Conservation (phyloP, 2,113 vertebrate genomes). For the Dermatemys mawii region DNA sequence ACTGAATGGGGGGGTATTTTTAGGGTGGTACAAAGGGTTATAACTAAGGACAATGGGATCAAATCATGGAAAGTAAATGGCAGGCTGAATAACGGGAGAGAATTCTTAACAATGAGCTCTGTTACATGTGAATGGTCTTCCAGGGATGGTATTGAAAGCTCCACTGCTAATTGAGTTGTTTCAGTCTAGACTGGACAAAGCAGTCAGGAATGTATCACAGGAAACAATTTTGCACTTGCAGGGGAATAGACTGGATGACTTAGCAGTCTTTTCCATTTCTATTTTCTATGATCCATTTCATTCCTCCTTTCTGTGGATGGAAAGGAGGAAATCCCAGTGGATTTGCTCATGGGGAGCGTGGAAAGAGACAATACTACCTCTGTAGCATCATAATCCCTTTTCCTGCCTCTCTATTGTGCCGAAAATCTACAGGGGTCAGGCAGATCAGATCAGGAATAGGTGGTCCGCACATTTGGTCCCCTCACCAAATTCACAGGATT, state of each 20-base stretch:
- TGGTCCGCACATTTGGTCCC: background rate
- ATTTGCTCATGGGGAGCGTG: background rate
- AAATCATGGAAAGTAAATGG: constrained; percentile 31
- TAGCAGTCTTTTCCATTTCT: constrained; percentile 49
- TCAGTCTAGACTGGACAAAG: constrained; percentile 40
- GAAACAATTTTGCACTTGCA: constrained; percentile 34
- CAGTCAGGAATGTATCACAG: background rate
- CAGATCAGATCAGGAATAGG: background rate
- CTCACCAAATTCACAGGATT: background rate
- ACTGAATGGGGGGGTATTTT: background rate
- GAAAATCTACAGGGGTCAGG: background rate
- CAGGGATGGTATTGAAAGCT: constrained; percentile 5
- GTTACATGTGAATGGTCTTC: constrained; percentile 20
- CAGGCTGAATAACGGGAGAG: constrained; percentile 17
- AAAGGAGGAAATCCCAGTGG: constrained; percentile 32
- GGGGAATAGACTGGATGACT: constrained; percentile 34
- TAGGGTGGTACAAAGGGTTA: background rate
- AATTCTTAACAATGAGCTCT: constrained; percentile 47
- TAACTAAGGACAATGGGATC: background rate
- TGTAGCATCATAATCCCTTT: background rate
- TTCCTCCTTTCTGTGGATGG: background rate
- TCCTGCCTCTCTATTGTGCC: rapidly evolving
- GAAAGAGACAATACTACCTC: background rate
- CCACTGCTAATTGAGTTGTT: constrained; percentile 59
- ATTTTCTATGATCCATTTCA: constrained; percentile 66